Base-by-base conservation (phyloP, 2,797 vertebrate genomes). In the Fundulus diaphanus region DNA sequence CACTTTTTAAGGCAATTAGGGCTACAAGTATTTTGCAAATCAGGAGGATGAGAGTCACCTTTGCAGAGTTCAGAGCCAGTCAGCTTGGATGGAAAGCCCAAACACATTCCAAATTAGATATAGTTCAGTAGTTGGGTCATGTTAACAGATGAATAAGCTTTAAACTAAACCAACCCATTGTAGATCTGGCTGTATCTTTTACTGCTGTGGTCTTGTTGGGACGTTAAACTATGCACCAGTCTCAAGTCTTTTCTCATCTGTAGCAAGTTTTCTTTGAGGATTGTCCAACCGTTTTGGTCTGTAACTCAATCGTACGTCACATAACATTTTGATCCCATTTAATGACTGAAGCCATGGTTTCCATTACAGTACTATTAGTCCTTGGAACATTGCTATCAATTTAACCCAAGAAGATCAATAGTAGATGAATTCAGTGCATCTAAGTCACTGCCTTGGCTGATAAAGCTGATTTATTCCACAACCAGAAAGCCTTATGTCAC, bases 381-480 rank as follows among this genome's bases (percentile, higher is more conserved):
- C 69, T 44, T 71, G 57, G 37, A 73, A 73, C 1, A 0, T 72
- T 81, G 74, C 63, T 48, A 87, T 84, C 65, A 82, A 76, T 81
- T 70, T n/a, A 68, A 82, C 68, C 9, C 5, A 67, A 42, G 70
- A 24, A 57, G 78, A 70, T 88, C 79, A 68, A 81, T 76, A 69
- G 31, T 18, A 77, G 49, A 83, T 71, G 44, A 76, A 84, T 75
- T 75, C 59, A 66, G 67, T 51, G n/a, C 1, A 3, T 73, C 68
- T 59, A 83, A 51, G 51, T 78, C 74, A 20, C 29, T 77, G 74
- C 59, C 73, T 79, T 87, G 75, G 86, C 70, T 80, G 83, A 84
- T 79, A 71, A 46, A 77, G 35, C 74, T 74, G 72, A 74, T 71
- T 83, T 80, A 81, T 80, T 75, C 69, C 70, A 57, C 74, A 75